Conservation (phyloP, 2,888 invertebrate species). For the Nymphalis c-album region DNA sequence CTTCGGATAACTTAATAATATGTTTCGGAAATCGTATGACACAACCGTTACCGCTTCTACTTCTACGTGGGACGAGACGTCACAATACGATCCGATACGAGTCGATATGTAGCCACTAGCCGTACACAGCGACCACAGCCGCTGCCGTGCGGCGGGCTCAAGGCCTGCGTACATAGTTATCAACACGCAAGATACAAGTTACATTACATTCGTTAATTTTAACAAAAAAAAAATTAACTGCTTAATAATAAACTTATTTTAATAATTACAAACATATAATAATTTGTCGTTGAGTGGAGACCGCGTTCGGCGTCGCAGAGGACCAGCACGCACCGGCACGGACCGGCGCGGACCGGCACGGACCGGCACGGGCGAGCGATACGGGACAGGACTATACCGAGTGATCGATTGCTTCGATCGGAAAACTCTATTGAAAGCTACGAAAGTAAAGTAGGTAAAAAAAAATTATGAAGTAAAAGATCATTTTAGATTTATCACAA, state of each 20-base stretch:
- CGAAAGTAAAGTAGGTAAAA: neutral
- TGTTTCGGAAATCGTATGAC: neutral
- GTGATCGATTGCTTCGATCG: neutral
- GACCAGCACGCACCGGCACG: neutral
- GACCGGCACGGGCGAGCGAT: too few species aligned
- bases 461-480: too few species aligned
- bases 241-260: slow-evolving; percentile 34
- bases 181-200: slow-evolving; percentile 30
- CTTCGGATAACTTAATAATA: neutral
- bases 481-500: too few species aligned
- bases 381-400: neutral
- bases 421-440: neutral
- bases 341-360: too few species aligned
- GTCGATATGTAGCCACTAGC: neutral
- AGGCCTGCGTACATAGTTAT: slow-evolving; percentile 26
- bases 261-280: slow-evolving; percentile 35
- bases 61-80: neutral
- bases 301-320: neutral
- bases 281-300: neutral
- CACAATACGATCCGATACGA: neutral
- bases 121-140: neutral
- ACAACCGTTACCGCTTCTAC: neutral
- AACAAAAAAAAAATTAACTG: slow-evolving; percentile 32
- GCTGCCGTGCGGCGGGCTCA: neutral
- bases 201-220: slow-evolving; percentile 28